Evolutionary conservation across 2,888 invertebrate genomes (phyloP).

Genomic region (Drosophila koepferae): DNA sequence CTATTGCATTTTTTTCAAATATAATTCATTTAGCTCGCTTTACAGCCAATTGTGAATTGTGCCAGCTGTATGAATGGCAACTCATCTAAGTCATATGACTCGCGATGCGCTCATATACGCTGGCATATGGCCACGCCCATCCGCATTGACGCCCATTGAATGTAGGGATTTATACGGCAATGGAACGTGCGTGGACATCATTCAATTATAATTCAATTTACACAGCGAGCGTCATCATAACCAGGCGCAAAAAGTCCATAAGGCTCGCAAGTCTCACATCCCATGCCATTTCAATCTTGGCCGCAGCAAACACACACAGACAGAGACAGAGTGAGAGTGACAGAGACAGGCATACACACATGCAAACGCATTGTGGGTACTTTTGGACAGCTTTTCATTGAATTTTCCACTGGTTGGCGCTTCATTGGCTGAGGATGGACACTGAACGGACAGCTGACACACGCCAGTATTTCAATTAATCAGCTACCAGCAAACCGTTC

Average conservation of each 20-base stretch:
- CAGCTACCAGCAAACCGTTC: conserved; percentile 18
- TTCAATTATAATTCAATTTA: conserved; percentile 71
- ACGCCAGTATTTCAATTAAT: conserved; percentile 65
- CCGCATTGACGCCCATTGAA: not conserved
- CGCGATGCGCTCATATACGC: not conserved
- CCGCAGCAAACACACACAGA: conserved; percentile 14
- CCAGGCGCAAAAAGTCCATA: conserved; percentile 21
- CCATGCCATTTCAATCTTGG: conserved; percentile 8
- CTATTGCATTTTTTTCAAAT: conserved; percentile 5
- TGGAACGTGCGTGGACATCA: conserved; percentile 46
- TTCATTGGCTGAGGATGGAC: conserved; percentile 43
- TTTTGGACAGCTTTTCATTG: conserved; percentile 49
- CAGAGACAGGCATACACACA: conserved; percentile 12
- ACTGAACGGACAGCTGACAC: conserved; percentile 55
- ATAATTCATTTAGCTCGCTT: conserved; percentile 28
- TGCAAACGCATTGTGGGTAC: conserved; percentile 30
- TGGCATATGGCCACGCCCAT: conserved; percentile 6
- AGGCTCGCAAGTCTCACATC: not conserved
- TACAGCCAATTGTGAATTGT: conserved; percentile 22
- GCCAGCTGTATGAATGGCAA: conserved; percentile 21
- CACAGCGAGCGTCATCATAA: conserved; percentile 47
- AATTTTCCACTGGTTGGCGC: conserved; percentile 53
- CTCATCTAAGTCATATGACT: conserved; percentile 28
- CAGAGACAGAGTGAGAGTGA: not conserved
- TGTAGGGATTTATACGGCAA: conserved; percentile 9